Base-by-base conservation (phyloP, 2,797 vertebrate genomes). In the Pagetopsis macropterus region DNA sequence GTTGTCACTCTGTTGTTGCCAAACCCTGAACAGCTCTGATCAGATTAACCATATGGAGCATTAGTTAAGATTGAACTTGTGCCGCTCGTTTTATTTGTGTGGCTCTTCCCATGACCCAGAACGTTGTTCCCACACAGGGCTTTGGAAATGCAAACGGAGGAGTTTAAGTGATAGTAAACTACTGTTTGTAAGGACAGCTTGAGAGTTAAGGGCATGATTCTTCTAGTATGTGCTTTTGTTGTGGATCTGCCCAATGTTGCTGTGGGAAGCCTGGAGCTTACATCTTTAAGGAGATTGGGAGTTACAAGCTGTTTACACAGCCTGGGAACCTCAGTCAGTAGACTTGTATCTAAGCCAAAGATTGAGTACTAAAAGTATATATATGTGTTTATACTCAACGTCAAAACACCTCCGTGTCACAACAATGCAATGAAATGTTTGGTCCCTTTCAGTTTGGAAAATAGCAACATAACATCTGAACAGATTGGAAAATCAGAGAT, bases 11-110 rank as follows among this genome's bases (percentile, higher is more conserved):
- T 11, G 2, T 58, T 75, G 15, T 60, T 74, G 45, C 27, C 48
- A 56, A 58, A 43, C 63, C 71, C 37, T 55, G 63, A 78, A 33
- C 62, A 70, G 57, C 54, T 80, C 55, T 78, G 60, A 83, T 84
- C 60, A 76, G 78, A 84, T 87, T 70, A 75, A 64, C 65, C 50
- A 57, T 72, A 58, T 67, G 76, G 66, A 83, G 65, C 59, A 65
- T 81, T 65, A 70, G 21, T 74, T 57, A 27, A 76, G 69, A 70
- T 57, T 76, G 33, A 79, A 69, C 44, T 62, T 41, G 67, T 76
- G 46, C 67, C 67, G 64, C 46, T 49, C 68, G 33, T 54, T 78
- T 49, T 66, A 31, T 69, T 66, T 61, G 31, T 31, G 23, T 60
- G 37, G n/a, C 16, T 80, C 37, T 4, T 74, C 48, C 56, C 59